Conservation (phyloP, 2,113 vertebrate species). For the Sula dactylatra region DNA sequence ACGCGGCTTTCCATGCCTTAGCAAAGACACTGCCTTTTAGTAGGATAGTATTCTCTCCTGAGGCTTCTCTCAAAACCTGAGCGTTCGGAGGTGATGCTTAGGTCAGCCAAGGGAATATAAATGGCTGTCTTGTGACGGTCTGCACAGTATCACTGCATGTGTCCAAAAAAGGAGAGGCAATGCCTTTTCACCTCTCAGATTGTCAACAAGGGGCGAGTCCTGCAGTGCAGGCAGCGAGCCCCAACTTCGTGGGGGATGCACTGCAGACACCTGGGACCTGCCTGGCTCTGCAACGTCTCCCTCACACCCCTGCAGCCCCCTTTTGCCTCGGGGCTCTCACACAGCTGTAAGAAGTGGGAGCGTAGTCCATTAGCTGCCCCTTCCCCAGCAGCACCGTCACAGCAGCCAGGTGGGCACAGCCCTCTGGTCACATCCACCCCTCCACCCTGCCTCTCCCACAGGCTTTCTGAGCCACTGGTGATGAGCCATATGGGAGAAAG, state of each 20-base stretch:
- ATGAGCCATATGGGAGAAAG: neutral
- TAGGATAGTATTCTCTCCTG: neutral
- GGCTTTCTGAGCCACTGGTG: rapidly evolving
- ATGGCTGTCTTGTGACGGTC: neutral
- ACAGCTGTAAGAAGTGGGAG: neutral
- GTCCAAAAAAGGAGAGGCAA: neutral
- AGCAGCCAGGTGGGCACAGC: neutral
- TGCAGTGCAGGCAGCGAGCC: neutral
- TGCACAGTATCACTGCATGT: rapidly evolving
- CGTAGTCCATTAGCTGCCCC: neutral
- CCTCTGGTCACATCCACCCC: neutral
- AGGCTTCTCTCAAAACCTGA: neutral
- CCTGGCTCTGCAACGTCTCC: neutral
- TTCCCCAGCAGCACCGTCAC: neutral
- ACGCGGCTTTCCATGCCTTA: neutral
- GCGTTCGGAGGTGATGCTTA: neutral
- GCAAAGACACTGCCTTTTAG: neutral
- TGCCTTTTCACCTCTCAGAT: neutral
- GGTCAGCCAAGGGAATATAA: neutral
- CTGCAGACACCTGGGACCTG: neutral
- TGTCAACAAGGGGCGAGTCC: neutral
- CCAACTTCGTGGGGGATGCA: neutral
- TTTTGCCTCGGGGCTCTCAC: neutral
- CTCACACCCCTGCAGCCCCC: rapidly evolving
- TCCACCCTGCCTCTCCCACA: neutral